These are phyloP conservation scores for Phrynocephalus forsythii DNA, from an alignment of 2,797 vertebrate species.

Conservation along the genomic window DNA sequence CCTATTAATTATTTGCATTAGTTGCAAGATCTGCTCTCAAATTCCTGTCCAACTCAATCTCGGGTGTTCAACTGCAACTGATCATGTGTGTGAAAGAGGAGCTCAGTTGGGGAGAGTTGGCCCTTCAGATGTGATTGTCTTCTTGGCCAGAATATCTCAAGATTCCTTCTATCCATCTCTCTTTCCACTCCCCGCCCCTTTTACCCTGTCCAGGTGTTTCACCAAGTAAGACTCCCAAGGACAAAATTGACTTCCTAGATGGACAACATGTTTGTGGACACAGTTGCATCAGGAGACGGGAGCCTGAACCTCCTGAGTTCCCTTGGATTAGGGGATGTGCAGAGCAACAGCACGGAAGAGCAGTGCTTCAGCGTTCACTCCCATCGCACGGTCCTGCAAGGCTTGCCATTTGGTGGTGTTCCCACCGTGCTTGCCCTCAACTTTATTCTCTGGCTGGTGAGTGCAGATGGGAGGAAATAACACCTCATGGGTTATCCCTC, in stretches of 20 bases:
- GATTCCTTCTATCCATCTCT: background rate
- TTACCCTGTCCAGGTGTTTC: conserved; percentile 5
- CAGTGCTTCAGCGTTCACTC: conserved; percentile 88
- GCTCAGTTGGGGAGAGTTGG: background rate
- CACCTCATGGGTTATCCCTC: fast-evolving
- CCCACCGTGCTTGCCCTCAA: conserved; percentile 94
- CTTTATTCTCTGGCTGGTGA: conserved; percentile 91
- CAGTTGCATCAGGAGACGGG: conserved; percentile 57
- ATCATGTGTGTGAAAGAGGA: background rate
- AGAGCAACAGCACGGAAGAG: conserved; percentile 81
- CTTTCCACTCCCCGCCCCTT: too few species aligned
- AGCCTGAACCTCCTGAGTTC: conserved; percentile 59
- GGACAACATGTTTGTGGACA: conserved; percentile 59
- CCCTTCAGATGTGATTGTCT: background rate
- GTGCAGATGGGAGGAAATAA: background rate
- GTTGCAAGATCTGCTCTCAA: background rate
- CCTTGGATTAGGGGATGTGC: conserved; percentile 67
- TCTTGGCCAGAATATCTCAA: background rate
- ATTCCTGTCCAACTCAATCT: background rate
- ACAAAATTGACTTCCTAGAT: background rate
- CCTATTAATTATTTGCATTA: too few species aligned
- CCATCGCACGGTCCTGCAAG: conserved; percentile 91
- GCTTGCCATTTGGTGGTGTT: conserved; percentile 92
- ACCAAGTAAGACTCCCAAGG: conserved; percentile 14
- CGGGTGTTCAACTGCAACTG: background rate